Percentiles rank a stretch among this genome's conserved stretches.
These are phyloP conservation scores for Patiria miniata DNA, from an alignment of 35 echinoderm and acorn worm species.

Conservation along the genomic window DNA sequence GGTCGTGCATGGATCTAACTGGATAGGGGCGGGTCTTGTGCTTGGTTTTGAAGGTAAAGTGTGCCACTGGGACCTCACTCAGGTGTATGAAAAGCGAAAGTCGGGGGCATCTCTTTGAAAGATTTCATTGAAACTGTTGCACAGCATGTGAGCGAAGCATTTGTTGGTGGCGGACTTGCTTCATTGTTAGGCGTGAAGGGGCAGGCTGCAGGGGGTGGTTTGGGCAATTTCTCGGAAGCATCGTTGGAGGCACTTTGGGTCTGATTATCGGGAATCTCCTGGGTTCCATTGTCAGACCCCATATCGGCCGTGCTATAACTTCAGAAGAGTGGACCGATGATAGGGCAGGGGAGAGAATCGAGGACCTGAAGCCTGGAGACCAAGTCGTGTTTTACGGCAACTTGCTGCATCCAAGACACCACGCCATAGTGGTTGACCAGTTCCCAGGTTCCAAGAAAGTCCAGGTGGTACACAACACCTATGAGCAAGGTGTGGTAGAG, in stretches of 20 bases:
- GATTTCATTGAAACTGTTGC: background rate
- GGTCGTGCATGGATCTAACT: background rate
- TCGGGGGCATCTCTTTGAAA: background rate
- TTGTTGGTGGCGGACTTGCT: slow-evolving; percentile 4
- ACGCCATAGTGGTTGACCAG: slow-evolving; percentile 39
- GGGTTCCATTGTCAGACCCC: background rate
- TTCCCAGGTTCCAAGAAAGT: background rate
- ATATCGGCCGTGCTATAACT: background rate
- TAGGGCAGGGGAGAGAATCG: background rate
- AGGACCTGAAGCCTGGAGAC: slow-evolving; percentile 36
- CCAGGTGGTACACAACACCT: slow-evolving; percentile 36
- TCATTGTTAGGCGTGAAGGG: background rate
- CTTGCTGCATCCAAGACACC: slow-evolving; percentile 42
- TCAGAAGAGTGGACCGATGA: background rate
- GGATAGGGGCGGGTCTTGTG: background rate
- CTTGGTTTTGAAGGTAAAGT: background rate
- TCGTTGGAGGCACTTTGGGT: slow-evolving; percentile 9
- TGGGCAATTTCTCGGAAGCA: background rate
- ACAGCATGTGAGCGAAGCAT: background rate
- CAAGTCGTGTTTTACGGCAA: slow-evolving; percentile 39
- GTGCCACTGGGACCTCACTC: background rate
- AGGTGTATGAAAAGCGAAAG: background rate
- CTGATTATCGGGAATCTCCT: background rate
- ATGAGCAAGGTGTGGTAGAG: slow-evolving; percentile 54
- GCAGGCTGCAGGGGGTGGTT: background rate